phyloP scores from a whole-genome alignment of 1,140 invertebrate genomes.

The Paraescarpia echinospica region DNA sequence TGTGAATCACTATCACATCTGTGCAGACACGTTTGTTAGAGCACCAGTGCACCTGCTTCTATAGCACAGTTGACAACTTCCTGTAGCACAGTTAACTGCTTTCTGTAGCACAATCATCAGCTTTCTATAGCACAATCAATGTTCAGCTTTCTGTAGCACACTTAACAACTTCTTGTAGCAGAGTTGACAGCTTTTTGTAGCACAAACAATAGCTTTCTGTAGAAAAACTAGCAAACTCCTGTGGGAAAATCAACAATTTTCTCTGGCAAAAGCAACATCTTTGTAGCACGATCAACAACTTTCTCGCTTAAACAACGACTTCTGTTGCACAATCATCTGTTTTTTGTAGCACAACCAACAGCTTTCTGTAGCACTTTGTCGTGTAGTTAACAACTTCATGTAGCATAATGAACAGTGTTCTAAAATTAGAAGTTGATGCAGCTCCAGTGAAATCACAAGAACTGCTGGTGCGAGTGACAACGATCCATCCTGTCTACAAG shows the following conservation, averaged over 20 bases:
- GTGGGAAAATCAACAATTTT: background rate
- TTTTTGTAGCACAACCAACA: background rate
- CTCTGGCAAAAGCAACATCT: background rate
- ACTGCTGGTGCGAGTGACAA: background rate
- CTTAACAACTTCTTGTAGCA: too few relatives aligned
- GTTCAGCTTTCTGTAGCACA: too few relatives aligned
- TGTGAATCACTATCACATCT: background rate
- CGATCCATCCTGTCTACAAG: too few relatives aligned
- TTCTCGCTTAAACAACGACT: too few relatives aligned
- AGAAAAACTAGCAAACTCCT: background rate
- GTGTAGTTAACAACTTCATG: background rate
- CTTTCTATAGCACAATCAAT: background rate
- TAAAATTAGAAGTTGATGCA: background rate
- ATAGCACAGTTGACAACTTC: too few relatives aligned
- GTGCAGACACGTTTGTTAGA: background rate
- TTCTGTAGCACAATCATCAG: background rate
- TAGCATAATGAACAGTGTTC: background rate
- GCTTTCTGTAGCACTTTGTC: background rate
- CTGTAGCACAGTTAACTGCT: too few relatives aligned
- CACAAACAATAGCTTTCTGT: too few relatives aligned
- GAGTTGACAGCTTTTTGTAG: too few relatives aligned
- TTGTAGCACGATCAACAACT: too few relatives aligned
- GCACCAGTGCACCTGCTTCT: background rate
- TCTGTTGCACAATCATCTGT: too few relatives aligned
- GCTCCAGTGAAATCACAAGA: background rate